A percentile compares a stretch with the other conserved stretches of the same genome.
Evolutionary conservation across 1,140 invertebrate genomes (phyloP).

Genomic region (Drosophila sturtevanti): DNA sequence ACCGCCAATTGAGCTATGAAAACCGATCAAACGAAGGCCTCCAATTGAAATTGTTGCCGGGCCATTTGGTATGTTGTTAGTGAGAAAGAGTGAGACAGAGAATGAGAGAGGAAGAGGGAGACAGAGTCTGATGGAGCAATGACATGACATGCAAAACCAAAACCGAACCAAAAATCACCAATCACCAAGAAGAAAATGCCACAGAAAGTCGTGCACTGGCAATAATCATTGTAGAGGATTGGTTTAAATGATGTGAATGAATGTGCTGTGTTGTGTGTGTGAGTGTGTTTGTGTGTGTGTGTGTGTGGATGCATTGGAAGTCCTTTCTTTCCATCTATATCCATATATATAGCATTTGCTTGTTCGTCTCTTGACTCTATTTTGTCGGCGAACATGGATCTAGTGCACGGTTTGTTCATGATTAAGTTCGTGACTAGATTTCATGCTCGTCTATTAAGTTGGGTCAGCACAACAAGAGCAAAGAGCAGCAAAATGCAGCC

Average conservation of each 20-base stretch:
- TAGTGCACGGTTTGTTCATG: slow-evolving; percentile 83
- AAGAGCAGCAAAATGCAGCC: slow-evolving; percentile 13
- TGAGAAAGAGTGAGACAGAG: slow-evolving; percentile 8
- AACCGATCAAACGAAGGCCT: slow-evolving; percentile 61
- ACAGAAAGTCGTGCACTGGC: slow-evolving; percentile 74
- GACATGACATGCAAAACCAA: slow-evolving; percentile 56
- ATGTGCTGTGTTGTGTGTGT: too few relatives aligned
- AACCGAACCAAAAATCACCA: slow-evolving; percentile 44
- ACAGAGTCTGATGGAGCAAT: slow-evolving; percentile 42
- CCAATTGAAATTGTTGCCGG: slow-evolving; percentile 71
- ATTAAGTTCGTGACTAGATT: slow-evolving; percentile 83
- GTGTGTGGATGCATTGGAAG: background rate
- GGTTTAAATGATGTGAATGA: slow-evolving; percentile 27
- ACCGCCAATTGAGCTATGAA: slow-evolving; percentile 71
- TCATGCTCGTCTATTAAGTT: slow-evolving; percentile 83
- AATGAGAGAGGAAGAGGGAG: background rate
- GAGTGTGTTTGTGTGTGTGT: too few relatives aligned
- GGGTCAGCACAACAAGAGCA: slow-evolving; percentile 74
- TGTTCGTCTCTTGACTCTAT: slow-evolving; percentile 71
- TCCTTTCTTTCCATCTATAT: slow-evolving; percentile 1
- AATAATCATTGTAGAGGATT: slow-evolving; percentile 66
- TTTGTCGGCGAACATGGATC: slow-evolving; percentile 83
- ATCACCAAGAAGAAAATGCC: slow-evolving; percentile 66
- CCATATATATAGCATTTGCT: background rate
- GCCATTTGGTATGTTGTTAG: slow-evolving; percentile 8